Evolutionary conservation across 2,113 vertebrate species (phyloP).

Genomic region (Odontophorus gujanensis): DNA sequence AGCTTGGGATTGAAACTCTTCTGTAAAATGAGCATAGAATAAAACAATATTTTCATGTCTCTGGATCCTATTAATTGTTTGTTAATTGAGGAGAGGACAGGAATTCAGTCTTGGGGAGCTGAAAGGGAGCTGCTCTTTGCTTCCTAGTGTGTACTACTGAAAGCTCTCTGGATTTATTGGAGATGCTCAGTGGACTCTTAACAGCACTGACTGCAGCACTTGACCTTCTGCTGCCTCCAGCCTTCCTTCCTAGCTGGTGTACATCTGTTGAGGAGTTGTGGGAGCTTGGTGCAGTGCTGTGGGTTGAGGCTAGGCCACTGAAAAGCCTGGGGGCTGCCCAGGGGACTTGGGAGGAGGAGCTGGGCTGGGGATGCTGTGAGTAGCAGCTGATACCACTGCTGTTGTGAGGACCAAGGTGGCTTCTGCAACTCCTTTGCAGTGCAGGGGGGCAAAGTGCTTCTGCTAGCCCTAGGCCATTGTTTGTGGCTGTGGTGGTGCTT

Average conservation of each 20-base stretch:
- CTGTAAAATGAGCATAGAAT: neutral
- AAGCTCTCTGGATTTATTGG: neutral
- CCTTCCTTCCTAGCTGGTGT: neutral
- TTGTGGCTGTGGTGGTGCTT: no score
- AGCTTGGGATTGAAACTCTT: neutral
- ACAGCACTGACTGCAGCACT: neutral
- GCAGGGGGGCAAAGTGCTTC: no score
- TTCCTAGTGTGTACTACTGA: neutral
- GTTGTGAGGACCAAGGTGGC: neutral
- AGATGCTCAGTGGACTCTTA: no score
- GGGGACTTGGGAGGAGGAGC: rapidly evolving
- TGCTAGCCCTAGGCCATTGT: no score
- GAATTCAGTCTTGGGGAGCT: neutral
- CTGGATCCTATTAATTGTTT: neutral
- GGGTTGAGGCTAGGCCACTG: no score
- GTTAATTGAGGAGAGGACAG: neutral
- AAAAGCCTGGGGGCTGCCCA: rapidly evolving
- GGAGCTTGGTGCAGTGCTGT: neutral
- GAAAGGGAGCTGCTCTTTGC: neutral
- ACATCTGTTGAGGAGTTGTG: no score
- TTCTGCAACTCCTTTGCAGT: neutral
- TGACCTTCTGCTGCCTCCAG: neutral
- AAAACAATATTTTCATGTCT: neutral
- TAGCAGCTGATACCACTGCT: neutral
- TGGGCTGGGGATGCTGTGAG: neutral